Percentiles rank a stretch among this genome's conserved stretches.
Evolutionary conservation across 2,888 invertebrate species (phyloP).

Genomic region (Stramonita haemastoma): DNA sequence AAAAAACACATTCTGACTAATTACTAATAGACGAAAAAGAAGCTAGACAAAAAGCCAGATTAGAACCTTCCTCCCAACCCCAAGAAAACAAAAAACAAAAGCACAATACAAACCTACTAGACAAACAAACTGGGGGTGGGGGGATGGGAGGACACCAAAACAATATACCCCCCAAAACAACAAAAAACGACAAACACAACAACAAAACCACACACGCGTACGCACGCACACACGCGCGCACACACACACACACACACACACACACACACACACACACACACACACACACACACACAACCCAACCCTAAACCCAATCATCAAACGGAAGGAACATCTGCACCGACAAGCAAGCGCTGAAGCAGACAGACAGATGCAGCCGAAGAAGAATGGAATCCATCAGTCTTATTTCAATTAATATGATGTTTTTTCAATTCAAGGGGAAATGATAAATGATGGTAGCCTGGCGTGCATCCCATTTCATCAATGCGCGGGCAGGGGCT

Average conservation of each 20-base stretch:
- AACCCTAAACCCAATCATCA: neutral
- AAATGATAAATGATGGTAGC: neutral
- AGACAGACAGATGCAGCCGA: neutral
- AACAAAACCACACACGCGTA: too few relatives aligned
- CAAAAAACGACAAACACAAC: too few relatives aligned
- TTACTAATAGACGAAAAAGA: too few relatives aligned
- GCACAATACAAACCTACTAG: too few relatives aligned
- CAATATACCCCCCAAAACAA: too few relatives aligned
- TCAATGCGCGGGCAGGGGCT: neutral
- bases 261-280: neutral
- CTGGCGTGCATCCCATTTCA: slow-evolving; percentile 4
- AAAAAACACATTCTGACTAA: too few relatives aligned
- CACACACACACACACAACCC: neutral
- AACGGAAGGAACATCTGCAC: too few relatives aligned
- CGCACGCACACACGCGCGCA: neutral
- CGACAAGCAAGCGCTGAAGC: neutral
- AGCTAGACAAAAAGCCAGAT: too few relatives aligned
- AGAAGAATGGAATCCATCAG: neutral
- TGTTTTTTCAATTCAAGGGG: neutral
- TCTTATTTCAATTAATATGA: neutral
- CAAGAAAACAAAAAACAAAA: too few relatives aligned
- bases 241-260: neutral
- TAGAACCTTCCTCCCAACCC: too few relatives aligned
- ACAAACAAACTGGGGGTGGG: too few relatives aligned
- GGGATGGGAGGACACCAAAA: too few relatives aligned